Conservation (phyloP, 2,113 vertebrate genomes). For the Phrynocephalus versicolor region DNA sequence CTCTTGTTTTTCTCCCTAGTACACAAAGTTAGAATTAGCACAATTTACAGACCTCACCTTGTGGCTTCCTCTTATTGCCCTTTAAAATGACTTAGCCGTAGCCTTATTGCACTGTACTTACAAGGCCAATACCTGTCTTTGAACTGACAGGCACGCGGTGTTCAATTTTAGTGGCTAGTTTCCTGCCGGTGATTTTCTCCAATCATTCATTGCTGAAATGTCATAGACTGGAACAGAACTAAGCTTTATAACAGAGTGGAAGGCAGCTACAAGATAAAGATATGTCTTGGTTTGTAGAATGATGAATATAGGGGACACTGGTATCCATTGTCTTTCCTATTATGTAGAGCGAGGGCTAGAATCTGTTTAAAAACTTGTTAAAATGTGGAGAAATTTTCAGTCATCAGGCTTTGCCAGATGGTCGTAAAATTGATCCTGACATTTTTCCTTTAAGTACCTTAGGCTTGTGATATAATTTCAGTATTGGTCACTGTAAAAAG, state of each 20-base stretch:
- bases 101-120: slow-evolving; percentile 9
- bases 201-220: not conserved
- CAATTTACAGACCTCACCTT: not conserved
- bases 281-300: not conserved
- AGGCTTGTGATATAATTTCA: not conserved
- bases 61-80: not conserved
- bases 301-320: not conserved
- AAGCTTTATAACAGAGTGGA: not conserved
- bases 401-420: not conserved
- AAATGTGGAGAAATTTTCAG: slow-evolving; percentile 1
- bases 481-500: not conserved
- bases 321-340: not conserved
- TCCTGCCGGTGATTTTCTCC: slow-evolving; percentile 9
- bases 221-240: not conserved
- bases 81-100: not conserved
- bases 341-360: not conserved
- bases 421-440: not conserved
- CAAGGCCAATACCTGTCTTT: slow-evolving; percentile 10
- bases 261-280: not conserved
- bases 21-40: not conserved
- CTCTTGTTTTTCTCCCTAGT: not conserved
- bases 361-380: not conserved
- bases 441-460: not conserved
- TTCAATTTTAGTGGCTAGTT: slow-evolving; percentile 5
- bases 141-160: not conserved